Percentiles rank a stretch among this genome's conserved stretches.
Evolutionary conservation across 2,888 invertebrate species (phyloP).

Genomic region (Stegophylla sp.): DNA sequence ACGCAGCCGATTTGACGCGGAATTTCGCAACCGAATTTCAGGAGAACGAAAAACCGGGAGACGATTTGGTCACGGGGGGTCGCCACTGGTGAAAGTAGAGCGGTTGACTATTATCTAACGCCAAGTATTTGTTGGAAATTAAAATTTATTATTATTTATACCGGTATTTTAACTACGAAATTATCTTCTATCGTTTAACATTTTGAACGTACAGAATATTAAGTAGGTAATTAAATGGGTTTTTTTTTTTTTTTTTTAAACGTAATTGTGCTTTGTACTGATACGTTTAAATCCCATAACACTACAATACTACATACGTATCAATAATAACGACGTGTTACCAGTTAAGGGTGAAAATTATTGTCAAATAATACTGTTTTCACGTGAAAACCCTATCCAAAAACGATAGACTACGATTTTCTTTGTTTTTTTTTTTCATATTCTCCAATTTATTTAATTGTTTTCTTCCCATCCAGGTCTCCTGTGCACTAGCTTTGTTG

Average conservation of each 20-base stretch:
- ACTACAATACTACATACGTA: neutral
- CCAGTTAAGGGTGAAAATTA: neutral
- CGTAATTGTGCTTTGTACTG: too few relatives aligned
- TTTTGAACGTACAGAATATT: too few relatives aligned
- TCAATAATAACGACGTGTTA: neutral
- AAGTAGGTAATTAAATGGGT: too few relatives aligned
- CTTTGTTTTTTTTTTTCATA: neutral
- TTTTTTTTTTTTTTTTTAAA: too few relatives aligned
- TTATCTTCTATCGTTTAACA: too few relatives aligned
- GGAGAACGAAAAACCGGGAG: neutral
- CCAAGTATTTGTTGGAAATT: too few relatives aligned
- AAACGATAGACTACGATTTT: neutral
- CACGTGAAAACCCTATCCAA: too few relatives aligned
- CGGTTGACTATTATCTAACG: neutral
- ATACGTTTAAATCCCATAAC: too few relatives aligned
- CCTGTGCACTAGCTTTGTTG: constrained; percentile 8
- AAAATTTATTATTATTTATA: too few relatives aligned
- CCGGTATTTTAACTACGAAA: too few relatives aligned
- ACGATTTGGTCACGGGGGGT: neutral
- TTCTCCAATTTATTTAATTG: too few relatives aligned
- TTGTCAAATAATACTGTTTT: neutral
- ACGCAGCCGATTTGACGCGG: neutral
- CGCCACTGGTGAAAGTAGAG: neutral
- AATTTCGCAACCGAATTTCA: too few relatives aligned
- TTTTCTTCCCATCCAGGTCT: neutral